These are phyloP conservation scores for Chiridota heheva DNA, from an alignment of 35 echinoderm and acorn worm genomes.

Conservation along the genomic window DNA sequence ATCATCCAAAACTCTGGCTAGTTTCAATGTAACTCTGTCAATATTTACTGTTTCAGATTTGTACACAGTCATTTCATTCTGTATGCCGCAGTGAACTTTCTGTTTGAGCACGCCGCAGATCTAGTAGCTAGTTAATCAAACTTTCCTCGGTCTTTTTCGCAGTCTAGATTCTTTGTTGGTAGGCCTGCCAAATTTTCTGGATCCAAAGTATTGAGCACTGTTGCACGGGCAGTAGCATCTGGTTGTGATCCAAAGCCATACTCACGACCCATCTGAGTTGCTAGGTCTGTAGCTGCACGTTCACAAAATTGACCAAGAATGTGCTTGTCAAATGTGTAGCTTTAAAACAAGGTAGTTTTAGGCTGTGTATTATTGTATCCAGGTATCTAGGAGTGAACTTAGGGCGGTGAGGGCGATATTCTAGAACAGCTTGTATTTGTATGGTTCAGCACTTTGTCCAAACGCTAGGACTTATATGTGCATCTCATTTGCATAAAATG, in stretches of 20 bases:
- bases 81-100: constrained; percentile 12
- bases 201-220: neutral
- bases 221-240: neutral
- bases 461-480: no score
- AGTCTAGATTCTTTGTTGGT: constrained; percentile 8
- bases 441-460: no score
- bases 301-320: neutral
- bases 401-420: no score
- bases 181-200: no score
- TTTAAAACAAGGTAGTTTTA: no score
- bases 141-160: constrained; percentile 6
- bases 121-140: neutral
- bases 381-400: no score
- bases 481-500: no score
- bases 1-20: constrained; percentile 4
- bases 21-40: neutral
- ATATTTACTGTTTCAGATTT: constrained; percentile 13
- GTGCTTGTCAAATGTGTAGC: no score
- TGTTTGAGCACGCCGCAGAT: constrained; percentile 12
- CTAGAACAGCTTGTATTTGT: no score
- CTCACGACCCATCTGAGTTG: constrained; percentile 2
- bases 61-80: constrained; percentile 22
- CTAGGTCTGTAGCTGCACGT: constrained; percentile 7
- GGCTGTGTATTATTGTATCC: no score
- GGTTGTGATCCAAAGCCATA: no score